phyloP scores from a whole-genome alignment of 1,140 invertebrate genomes.

The Aricia agestis region DNA sequence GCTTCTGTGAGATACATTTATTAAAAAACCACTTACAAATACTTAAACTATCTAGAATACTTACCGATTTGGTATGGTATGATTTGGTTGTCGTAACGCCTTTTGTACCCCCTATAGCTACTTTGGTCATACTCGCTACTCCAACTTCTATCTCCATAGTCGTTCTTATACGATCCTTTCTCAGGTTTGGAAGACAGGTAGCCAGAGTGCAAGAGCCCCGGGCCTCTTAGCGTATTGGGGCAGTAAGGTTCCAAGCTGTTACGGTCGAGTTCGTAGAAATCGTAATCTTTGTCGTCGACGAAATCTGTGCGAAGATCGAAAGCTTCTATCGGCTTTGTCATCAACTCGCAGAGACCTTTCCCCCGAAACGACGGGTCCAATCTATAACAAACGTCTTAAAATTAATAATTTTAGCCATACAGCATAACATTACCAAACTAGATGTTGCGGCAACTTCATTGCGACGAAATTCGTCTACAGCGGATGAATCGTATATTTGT shows the following conservation, averaged over 20 bases:
- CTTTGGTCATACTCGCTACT: constrained; percentile 43
- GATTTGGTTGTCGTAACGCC: constrained; percentile 52
- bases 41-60: constrained; percentile 23
- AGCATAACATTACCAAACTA: constrained; percentile 11
- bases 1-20: background rate
- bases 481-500: too few relatives aligned
- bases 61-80: constrained; percentile 69
- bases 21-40: constrained; percentile 2
- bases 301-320: constrained; percentile 81
- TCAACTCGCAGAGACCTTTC: constrained; percentile 84
- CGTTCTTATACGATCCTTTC: constrained; percentile 27
- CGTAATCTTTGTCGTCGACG: constrained; percentile 82
- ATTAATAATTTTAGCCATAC: background rate
- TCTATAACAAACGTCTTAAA: constrained; percentile 54
- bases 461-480: too few relatives aligned
- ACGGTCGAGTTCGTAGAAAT: constrained; percentile 85
- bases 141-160: constrained; percentile 40
- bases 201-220: constrained; percentile 59
- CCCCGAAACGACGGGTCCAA: constrained; percentile 79
- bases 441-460: background rate
- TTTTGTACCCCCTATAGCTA: constrained; percentile 38
- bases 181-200: constrained; percentile 57
- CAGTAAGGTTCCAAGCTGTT: constrained; percentile 75
- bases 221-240: constrained; percentile 52
- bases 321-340: constrained; percentile 80